Evolutionary conservation across 2,888 invertebrate species (phyloP).

Genomic region (Leptura quadrifasciata): DNA sequence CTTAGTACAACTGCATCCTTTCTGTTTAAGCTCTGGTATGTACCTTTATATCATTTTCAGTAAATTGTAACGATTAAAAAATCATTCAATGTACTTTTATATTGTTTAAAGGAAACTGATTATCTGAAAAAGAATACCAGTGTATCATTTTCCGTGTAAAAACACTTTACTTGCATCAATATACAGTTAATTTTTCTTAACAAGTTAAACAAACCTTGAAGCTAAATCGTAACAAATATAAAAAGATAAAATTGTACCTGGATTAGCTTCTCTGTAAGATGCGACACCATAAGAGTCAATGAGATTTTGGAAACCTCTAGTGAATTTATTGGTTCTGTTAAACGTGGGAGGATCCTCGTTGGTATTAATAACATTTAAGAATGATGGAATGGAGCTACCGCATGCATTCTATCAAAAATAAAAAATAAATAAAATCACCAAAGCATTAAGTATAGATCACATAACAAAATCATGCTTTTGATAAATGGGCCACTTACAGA

Average conservation of each 20-base stretch:
- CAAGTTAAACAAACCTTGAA: background rate
- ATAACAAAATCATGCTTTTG: slow-evolving; percentile 34
- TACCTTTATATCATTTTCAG: too few species aligned
- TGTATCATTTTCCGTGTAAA: too few species aligned
- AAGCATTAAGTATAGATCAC: slow-evolving; percentile 35
- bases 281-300: slow-evolving; percentile 87
- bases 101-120: too few species aligned
- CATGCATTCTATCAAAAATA: slow-evolving; percentile 71
- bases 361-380: slow-evolving; percentile 82
- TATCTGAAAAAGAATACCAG: too few species aligned
- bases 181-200: too few species aligned
- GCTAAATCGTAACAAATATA: background rate
- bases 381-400: slow-evolving; percentile 84
- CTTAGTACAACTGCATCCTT: too few species aligned
- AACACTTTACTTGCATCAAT: too few species aligned
- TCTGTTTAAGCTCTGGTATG: too few species aligned
- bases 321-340: slow-evolving; percentile 85
- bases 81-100: too few species aligned
- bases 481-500: slow-evolving; percentile 76
- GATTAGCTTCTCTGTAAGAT: slow-evolving; percentile 84
- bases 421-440: slow-evolving; percentile 32
- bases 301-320: slow-evolving; percentile 83
- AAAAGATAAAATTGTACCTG: slow-evolving; percentile 72
- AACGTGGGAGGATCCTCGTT: slow-evolving; percentile 82
- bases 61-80: too few species aligned